phyloP scores from a whole-genome alignment of 2,113 vertebrate genomes.

The Camelus bactrianus region DNA sequence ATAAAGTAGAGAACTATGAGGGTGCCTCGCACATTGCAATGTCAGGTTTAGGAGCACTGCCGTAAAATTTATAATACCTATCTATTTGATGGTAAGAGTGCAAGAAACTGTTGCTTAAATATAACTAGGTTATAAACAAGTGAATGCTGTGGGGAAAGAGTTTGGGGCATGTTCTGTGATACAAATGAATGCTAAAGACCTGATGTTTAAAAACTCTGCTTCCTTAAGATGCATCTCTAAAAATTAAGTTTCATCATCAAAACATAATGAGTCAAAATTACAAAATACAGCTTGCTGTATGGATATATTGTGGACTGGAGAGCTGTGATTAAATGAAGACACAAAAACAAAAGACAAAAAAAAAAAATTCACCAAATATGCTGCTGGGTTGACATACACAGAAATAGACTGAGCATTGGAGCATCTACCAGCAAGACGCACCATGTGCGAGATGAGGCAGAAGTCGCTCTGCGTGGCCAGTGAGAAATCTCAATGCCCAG shows the following conservation, averaged over 20 bases:
- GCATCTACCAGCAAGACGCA: rapidly evolving
- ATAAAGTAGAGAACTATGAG: constrained; percentile 88
- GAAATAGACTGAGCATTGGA: rapidly evolving
- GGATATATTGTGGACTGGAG: not conserved
- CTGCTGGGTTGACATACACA: too few species aligned
- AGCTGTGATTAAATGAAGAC: not conserved
- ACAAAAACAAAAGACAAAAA: not conserved
- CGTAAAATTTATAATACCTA: constrained; percentile 88
- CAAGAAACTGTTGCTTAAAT: constrained; percentile 84
- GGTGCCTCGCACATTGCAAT: constrained; percentile 86
- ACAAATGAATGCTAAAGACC: constrained; percentile 72
- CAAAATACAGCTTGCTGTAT: constrained; percentile 26
- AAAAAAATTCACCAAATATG: not conserved
- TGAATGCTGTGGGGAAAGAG: constrained; percentile 43
- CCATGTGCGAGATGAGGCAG: rapidly evolving
- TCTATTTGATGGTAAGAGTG: constrained; percentile 84
- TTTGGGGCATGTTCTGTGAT: constrained; percentile 35
- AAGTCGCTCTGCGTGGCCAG: not conserved
- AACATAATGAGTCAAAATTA: constrained; percentile 62
- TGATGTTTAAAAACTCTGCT: constrained; percentile 60
- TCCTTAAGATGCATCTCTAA: constrained; percentile 76
- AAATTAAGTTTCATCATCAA: constrained; percentile 53
- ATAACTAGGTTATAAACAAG: constrained; percentile 83
- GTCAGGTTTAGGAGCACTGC: constrained; percentile 86
- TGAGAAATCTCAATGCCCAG: not conserved